A percentile compares a stretch with the other conserved stretches of the same genome.
Conservation (phyloP, 2,888 invertebrate species). For the Cheilosia scutellata region DNA sequence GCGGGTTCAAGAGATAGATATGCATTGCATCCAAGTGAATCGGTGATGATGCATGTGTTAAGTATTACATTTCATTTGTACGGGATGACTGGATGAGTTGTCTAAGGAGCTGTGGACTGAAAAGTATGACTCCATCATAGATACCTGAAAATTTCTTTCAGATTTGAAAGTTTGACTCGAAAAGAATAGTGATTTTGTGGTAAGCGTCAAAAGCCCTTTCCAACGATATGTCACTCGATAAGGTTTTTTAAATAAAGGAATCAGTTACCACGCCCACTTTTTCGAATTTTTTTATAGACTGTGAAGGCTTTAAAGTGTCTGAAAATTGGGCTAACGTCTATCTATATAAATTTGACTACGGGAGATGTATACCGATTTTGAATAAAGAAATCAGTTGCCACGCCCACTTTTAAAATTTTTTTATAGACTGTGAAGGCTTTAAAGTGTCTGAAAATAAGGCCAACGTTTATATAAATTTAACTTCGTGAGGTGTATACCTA, state of each 20-base stretch:
- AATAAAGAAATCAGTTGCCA: not conserved
- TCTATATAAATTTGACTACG: accelerated
- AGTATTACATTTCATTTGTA: slow-evolving; percentile 20
- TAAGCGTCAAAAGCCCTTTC: not conserved
- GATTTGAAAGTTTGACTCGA: not conserved
- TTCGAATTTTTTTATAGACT: not conserved
- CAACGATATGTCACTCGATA: not conserved
- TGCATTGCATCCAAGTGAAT: slow-evolving; percentile 21
- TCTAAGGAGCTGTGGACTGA: not conserved
- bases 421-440: too few species aligned
- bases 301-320: too few species aligned
- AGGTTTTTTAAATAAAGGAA: not conserved
- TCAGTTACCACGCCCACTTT: not conserved
- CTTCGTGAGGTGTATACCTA: too few species aligned
- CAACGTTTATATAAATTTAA: too few species aligned
- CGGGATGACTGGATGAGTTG: too few species aligned
- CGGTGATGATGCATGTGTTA: slow-evolving; percentile 17
- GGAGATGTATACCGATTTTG: not conserved
- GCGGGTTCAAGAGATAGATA: slow-evolving; percentile 3
- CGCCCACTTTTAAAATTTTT: not conserved
- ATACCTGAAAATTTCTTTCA: too few species aligned
- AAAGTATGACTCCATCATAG: not conserved
- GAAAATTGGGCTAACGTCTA: too few species aligned
- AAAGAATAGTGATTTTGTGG: not conserved
- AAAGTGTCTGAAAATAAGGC: too few species aligned